A percentile compares a stretch with the other conserved stretches of the same genome.
Evolutionary conservation across 2,888 invertebrate genomes (phyloP).

Genomic region (Plagodis dolabraria): DNA sequence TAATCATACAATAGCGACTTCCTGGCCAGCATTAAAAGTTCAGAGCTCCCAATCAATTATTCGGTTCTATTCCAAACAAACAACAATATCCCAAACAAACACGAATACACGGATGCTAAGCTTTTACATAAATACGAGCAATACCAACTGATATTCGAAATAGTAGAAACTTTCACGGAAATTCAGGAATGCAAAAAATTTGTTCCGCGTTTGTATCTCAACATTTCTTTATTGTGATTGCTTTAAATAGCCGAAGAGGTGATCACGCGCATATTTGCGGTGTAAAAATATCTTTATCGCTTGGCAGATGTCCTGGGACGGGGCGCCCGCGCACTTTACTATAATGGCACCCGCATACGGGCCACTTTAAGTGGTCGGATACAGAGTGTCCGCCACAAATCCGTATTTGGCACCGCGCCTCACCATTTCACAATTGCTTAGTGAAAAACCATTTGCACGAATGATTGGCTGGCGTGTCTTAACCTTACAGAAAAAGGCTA

Average conservation of each 20-base stretch:
- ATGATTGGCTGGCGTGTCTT: no score
- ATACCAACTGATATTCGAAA: neutral
- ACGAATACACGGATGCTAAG: neutral
- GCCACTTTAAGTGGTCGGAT: no score
- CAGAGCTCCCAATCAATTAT: no score
- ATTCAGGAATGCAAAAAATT: constrained; percentile 4
- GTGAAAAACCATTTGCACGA: no score
- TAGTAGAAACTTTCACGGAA: neutral
- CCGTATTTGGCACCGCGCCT: no score
- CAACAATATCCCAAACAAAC: neutral
- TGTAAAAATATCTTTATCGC: constrained; percentile 75
- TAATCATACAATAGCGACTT: no score
- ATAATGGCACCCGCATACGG: constrained; percentile 27
- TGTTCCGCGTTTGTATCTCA: constrained; percentile 59
- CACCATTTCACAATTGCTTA: no score
- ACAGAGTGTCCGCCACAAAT: no score
- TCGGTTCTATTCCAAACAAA: no score
- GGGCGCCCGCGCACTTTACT: constrained; percentile 43
- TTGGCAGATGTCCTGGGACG: constrained; percentile 73
- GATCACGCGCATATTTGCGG: constrained; percentile 77
- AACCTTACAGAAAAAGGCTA: no score
- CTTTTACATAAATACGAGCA: no score
- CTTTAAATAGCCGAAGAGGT: constrained; percentile 72
- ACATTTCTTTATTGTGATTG: constrained; percentile 58
- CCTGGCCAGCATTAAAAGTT: no score